Conservation (phyloP, 35 echinoderm and acorn worm genomes). For the Lytechinus pictus region DNA sequence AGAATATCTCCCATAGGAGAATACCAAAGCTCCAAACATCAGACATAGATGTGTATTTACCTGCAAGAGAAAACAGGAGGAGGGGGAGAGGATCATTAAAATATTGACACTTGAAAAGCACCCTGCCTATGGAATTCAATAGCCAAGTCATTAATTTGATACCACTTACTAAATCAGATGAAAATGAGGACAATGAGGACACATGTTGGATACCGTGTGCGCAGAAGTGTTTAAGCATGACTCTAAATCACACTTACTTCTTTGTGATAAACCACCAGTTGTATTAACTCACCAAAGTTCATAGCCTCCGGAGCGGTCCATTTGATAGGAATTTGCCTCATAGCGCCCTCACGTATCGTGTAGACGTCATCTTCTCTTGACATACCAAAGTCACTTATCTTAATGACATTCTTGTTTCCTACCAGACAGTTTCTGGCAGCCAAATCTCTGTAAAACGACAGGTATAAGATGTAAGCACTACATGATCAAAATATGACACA, state of each 20-base stretch:
- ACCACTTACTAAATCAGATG: no score
- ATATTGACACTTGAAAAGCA: no score
- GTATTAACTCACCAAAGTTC: constrained; percentile 88
- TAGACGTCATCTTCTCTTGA: constrained; percentile 96
- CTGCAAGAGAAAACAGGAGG: constrained; percentile 50
- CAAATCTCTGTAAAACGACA: constrained; percentile 79
- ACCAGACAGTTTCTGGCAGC: constrained; percentile 97
- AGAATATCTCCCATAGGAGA: constrained; percentile 90
- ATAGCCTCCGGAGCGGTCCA: constrained; percentile 99
- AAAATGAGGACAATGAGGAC: no score
- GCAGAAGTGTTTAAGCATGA: no score
- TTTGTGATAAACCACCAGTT: no score
- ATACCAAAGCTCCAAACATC: constrained; percentile 98
- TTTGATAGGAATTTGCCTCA: constrained; percentile 99
- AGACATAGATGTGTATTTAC: constrained; percentile 85
- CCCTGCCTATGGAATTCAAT: no score
- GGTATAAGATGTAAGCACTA: no score
- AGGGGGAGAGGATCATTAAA: no score
- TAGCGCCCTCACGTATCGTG: constrained; percentile 82
- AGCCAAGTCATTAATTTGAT: no score
- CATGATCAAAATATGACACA: no score
- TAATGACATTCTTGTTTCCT: constrained; percentile 79
- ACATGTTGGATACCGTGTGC: no score
- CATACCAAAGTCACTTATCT: constrained; percentile 99
- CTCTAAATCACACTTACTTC: no score